phyloP scores from a whole-genome alignment of 2,888 invertebrate species.

The Exephanes ischioxanthus region DNA sequence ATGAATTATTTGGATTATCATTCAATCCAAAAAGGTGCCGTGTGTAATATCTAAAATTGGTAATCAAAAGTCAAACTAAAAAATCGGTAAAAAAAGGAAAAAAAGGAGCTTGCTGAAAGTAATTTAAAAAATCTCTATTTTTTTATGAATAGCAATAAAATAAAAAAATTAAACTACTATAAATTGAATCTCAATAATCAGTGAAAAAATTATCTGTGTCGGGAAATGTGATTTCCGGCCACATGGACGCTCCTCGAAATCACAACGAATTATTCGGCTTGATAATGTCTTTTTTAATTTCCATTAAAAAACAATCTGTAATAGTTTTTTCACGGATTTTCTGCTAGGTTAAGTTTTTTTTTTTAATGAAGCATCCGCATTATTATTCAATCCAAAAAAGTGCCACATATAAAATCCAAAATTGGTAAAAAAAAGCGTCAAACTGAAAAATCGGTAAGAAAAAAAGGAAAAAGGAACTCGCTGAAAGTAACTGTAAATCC shows the following conservation, averaged over 20 bases:
- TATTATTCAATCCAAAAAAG: no score
- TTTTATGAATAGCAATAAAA: no score
- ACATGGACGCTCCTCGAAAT: slow-evolving; percentile 78
- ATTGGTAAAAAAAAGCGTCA: no score
- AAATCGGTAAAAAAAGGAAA: background rate
- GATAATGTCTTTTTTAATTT: background rate
- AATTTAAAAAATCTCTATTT: no score
- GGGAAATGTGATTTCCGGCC: slow-evolving; percentile 84
- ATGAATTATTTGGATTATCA: no score
- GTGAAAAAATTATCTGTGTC: slow-evolving; percentile 80
- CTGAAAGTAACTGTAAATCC: no score
- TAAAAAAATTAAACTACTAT: background rate
- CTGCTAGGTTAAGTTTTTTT: no score
- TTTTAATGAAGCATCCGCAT: no score
- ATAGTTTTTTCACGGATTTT: background rate
- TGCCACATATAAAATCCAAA: no score
- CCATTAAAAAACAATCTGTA: background rate
- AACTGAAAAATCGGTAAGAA: background rate
- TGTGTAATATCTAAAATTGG: no score
- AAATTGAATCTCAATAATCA: background rate
- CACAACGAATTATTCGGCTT: background rate
- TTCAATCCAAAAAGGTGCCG: no score
- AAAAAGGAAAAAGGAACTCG: background rate
- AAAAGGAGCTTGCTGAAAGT: background rate
- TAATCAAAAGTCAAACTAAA: no score